Conservation (phyloP, 2,113 vertebrate species). For the Eidolon helvum region DNA sequence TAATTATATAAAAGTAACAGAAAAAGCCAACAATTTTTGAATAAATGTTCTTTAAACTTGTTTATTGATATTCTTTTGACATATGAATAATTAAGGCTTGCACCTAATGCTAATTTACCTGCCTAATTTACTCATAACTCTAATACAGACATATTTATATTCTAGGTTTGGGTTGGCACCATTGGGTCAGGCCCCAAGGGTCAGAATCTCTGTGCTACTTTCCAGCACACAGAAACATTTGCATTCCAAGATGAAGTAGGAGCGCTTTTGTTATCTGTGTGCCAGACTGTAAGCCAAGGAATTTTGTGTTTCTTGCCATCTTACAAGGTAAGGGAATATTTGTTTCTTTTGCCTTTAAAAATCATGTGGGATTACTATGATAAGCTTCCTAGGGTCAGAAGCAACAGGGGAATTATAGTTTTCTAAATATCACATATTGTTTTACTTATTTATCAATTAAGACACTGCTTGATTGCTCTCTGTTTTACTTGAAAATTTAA, state of each 20-base stretch:
- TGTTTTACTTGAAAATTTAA: conserved; percentile 24
- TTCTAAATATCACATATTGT: neutral
- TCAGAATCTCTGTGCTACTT: conserved; percentile 92
- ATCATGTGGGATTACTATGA: neutral
- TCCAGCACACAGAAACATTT: conserved; percentile 94
- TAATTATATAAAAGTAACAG: neutral
- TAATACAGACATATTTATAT: neutral
- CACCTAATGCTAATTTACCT: conserved; percentile 18
- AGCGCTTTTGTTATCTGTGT: conserved; percentile 90
- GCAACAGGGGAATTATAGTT: neutral
- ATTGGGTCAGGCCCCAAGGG: conserved; percentile 92
- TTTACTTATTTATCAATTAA: conserved; percentile 11
- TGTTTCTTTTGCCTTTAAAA: neutral
- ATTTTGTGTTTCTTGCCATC: conserved; percentile 97
- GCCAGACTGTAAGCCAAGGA: conserved; percentile 89
- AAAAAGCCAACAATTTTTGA: neutral
- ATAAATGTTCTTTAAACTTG: conserved; percentile 8
- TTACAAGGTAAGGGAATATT: conserved; percentile 90
- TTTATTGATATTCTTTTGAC: conserved; percentile 24
- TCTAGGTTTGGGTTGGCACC: conserved; percentile 97
- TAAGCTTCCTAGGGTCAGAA: conserved; percentile 14
- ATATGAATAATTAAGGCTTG: neutral
- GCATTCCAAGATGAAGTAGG: conserved; percentile 97
- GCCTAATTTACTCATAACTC: neutral
- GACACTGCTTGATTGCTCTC: neutral